A percentile compares a stretch with the other conserved stretches of the same genome.
These are phyloP conservation scores for Cyanoramphus novaezelandiae DNA, from an alignment of 2,113 vertebrate species.

Conservation along the genomic window DNA sequence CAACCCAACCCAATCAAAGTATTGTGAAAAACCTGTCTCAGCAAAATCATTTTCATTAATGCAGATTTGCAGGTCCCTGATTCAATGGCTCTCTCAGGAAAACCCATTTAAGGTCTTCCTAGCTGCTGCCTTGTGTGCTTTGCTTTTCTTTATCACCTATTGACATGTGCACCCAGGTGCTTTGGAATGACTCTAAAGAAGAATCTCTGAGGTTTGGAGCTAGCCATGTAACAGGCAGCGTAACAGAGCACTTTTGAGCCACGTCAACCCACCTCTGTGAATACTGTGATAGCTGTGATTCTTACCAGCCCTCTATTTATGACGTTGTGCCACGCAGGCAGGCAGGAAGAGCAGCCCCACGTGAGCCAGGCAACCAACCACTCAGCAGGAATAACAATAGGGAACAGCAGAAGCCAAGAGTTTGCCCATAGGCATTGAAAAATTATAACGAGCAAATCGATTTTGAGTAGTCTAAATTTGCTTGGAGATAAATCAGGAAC, in stretches of 20 bases:
- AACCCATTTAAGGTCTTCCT: neutral
- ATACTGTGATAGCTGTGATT: neutral
- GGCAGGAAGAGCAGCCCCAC: neutral
- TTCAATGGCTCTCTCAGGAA: neutral
- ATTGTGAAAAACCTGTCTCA: neutral
- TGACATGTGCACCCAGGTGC: neutral
- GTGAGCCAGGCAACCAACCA: neutral
- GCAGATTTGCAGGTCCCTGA: neutral
- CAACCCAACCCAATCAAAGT: neutral
- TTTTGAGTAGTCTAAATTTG: conserved; percentile 55
- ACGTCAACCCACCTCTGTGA: neutral
- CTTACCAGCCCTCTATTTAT: neutral
- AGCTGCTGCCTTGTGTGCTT: neutral
- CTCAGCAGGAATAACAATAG: neutral
- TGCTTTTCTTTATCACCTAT: neutral
- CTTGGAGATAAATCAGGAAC: conserved; percentile 61
- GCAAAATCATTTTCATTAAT: neutral
- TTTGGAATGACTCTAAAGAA: neutral
- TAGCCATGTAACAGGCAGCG: neutral
- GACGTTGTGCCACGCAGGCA: rapidly evolving
- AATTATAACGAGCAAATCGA: conserved; percentile 32
- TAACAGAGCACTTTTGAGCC: neutral
- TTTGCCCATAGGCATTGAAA: conserved; percentile 51
- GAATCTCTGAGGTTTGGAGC: neutral
- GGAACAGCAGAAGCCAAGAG: conserved; percentile 31